A percentile compares a stretch with the other conserved stretches of the same genome.
Evolutionary conservation across 2,113 vertebrate genomes (phyloP).

Genomic region (Macrotus californicus): DNA sequence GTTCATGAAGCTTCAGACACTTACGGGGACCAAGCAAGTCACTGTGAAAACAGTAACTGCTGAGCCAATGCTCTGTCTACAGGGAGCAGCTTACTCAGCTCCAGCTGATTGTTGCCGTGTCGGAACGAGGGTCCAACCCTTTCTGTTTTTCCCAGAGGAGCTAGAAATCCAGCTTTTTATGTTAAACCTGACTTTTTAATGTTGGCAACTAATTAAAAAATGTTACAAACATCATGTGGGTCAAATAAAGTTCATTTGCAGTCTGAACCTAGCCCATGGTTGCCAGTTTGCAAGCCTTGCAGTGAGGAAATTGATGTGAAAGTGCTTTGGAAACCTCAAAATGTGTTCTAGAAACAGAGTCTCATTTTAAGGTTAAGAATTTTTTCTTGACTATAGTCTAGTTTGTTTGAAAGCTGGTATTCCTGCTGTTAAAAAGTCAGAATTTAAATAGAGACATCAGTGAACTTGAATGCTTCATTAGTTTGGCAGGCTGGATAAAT

Average conservation of each 20-base stretch:
- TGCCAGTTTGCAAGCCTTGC: slow-evolving; percentile 24
- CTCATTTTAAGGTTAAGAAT: slow-evolving; percentile 52
- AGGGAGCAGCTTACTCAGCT: background rate
- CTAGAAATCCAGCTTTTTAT: slow-evolving; percentile 7
- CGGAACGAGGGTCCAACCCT: background rate
- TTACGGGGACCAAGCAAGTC: background rate
- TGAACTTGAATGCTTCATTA: slow-evolving; percentile 63
- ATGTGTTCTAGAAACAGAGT: slow-evolving; percentile 35
- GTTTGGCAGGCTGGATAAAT: slow-evolving; percentile 67
- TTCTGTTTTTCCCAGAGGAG: background rate
- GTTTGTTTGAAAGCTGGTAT: slow-evolving; percentile 41
- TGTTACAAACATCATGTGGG: slow-evolving; percentile 30
- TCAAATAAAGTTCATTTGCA: slow-evolving; percentile 55
- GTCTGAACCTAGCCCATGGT: background rate
- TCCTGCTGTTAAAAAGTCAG: slow-evolving; percentile 63
- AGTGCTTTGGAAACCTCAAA: slow-evolving; percentile 46
- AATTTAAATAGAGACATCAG: slow-evolving; percentile 67
- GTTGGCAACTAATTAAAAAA: slow-evolving; percentile 40
- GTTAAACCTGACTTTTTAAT: slow-evolving; percentile 42
- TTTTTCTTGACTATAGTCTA: slow-evolving; percentile 25
- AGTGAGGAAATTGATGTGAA: slow-evolving; percentile 29
- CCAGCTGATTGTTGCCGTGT: background rate
- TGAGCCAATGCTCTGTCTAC: background rate
- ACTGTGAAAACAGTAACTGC: background rate
- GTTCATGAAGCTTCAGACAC: background rate